A percentile compares a stretch with the other conserved stretches of the same genome.
These are phyloP conservation scores for Mastomys coucha DNA, from an alignment of 2,113 vertebrate species.

Conservation along the genomic window DNA sequence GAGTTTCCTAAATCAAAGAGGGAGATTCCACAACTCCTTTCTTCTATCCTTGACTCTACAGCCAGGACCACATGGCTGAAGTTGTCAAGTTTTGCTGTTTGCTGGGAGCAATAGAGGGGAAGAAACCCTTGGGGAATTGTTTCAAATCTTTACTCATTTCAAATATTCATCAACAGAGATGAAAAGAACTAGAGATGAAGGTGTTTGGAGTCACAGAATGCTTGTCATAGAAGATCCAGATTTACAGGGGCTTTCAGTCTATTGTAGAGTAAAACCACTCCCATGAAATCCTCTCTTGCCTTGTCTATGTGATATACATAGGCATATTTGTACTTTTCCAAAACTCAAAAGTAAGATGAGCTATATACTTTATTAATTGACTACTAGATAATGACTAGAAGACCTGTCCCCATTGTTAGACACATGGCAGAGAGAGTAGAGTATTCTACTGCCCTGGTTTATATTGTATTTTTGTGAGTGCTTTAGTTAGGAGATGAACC, in stretches of 20 bases:
- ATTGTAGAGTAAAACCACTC: background rate
- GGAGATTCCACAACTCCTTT: no score
- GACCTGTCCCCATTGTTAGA: rapidly evolving
- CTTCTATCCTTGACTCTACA: no score
- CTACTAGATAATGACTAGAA: rapidly evolving
- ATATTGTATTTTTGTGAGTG: background rate
- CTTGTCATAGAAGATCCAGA: background rate
- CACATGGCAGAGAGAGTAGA: rapidly evolving
- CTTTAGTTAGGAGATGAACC: background rate
- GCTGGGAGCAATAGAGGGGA: background rate
- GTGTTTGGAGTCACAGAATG: background rate
- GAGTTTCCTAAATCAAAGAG: no score
- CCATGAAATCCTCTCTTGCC: background rate
- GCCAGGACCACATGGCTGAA: no score
- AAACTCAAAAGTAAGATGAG: rapidly evolving
- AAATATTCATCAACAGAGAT: background rate
- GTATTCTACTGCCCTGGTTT: rapidly evolving
- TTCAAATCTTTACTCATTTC: background rate
- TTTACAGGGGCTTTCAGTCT: background rate
- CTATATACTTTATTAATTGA: rapidly evolving
- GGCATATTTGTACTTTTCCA: background rate
- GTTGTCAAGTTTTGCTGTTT: no score
- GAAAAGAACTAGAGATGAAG: background rate
- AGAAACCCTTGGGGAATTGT: background rate
- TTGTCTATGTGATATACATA: rapidly evolving